Conservation (phyloP, 2,797 vertebrate species). For the Hafferia zeledoni region DNA sequence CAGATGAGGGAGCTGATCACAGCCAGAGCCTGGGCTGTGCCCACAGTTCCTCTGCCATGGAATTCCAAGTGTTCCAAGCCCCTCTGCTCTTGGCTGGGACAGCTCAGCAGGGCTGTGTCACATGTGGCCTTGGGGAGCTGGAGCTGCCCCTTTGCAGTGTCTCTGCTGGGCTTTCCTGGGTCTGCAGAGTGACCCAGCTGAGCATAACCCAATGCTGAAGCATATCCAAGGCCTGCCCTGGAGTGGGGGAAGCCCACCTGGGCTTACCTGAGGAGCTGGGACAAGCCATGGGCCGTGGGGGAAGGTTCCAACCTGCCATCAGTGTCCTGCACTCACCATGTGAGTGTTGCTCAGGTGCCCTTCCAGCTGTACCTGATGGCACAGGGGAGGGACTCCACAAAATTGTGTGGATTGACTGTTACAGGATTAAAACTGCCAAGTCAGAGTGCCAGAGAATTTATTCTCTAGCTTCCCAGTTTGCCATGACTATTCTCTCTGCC, state of each 20-base stretch:
- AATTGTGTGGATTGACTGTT: rapidly evolving
- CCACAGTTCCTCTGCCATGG: not conserved
- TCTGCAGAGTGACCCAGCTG: not conserved
- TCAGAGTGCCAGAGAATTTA: not conserved
- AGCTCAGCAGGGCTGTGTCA: not conserved
- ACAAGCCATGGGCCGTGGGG: not conserved
- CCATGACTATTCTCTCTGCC: not conserved
- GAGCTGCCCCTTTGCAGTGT: not conserved
- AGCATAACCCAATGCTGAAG: rapidly evolving
- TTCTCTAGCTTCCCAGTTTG: not conserved
- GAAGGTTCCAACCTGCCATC: not conserved
- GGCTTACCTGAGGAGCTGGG: not conserved
- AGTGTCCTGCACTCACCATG: rapidly evolving
- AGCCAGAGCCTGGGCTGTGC: conserved; percentile 43
- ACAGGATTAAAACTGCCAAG: not conserved
- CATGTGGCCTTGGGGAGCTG: not conserved
- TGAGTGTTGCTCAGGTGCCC: not conserved
- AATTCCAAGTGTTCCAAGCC: conserved; percentile 49
- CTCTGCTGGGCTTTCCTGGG: not conserved
- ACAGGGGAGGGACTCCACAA: not conserved
- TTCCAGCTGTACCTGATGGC: not conserved
- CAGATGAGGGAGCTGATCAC: conserved; percentile 42
- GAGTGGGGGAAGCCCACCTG: not conserved
- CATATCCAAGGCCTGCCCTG: not conserved
- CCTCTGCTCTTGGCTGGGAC: not conserved